Evolutionary conservation across 2,888 invertebrate species (phyloP).

Genomic region (Drosophila kuntzei): DNA sequence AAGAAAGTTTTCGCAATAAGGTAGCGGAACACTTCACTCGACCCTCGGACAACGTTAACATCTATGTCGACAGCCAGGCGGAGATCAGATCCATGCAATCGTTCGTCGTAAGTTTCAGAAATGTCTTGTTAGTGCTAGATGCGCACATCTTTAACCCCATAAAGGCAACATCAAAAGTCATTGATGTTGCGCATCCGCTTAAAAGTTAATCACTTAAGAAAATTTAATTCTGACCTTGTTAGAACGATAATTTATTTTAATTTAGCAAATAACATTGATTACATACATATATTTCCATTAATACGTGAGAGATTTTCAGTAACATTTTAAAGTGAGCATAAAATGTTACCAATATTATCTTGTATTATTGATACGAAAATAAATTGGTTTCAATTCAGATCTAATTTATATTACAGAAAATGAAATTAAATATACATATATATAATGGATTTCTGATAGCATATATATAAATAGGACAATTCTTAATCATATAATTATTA

Average conservation of each 20-base stretch:
- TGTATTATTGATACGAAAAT: conserved; percentile 8
- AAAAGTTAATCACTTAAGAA: no score
- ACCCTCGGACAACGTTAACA: no score
- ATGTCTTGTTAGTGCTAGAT: no score
- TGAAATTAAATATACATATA: conserved; percentile 9
- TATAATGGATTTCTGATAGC: conserved; percentile 5
- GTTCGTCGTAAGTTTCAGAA: no score
- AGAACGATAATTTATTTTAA: conserved; percentile 55
- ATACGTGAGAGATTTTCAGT: conserved; percentile 38
- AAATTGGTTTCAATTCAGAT: conserved; percentile 11
- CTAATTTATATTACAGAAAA: conserved; percentile 25
- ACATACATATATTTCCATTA: conserved; percentile 4
- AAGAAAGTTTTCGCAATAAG: no score
- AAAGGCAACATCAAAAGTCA: no score
- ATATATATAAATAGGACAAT: conserved; percentile 12
- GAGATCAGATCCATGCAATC: no score
- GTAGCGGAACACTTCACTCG: no score
- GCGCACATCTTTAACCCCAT: no score
- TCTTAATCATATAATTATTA: conserved; percentile 4
- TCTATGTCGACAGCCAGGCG: no score
- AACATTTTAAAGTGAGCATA: conserved; percentile 76
- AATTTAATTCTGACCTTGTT: not conserved
- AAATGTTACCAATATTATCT: conserved; percentile 65
- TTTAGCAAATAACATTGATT: conserved; percentile 20
- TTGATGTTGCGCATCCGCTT: no score